A percentile compares a stretch with the other conserved stretches of the same genome.
phyloP scores from a whole-genome alignment of 2,888 invertebrate genomes.

The Galeruca laticollis region DNA sequence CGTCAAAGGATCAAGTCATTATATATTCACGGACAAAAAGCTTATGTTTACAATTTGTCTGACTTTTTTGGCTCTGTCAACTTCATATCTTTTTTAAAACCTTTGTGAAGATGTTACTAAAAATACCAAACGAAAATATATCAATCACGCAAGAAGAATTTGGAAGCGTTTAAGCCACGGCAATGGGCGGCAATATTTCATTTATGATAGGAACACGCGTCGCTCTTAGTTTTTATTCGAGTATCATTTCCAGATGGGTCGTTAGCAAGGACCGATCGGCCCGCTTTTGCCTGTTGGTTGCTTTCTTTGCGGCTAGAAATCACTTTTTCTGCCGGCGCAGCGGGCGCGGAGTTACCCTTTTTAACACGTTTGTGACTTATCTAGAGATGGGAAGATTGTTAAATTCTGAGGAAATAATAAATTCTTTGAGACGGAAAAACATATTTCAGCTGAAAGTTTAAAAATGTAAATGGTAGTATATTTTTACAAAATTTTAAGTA shows the following conservation, averaged over 20 bases:
- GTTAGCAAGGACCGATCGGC: conserved; percentile 43
- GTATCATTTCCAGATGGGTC: conserved; percentile 53
- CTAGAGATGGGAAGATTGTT: conserved; percentile 17
- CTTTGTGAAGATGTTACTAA: conserved; percentile 25
- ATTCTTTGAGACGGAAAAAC: too few relatives aligned
- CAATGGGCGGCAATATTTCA: conserved; percentile 49
- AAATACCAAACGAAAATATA: conserved; percentile 34
- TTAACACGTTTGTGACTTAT: conserved; percentile 35
- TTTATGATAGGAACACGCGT: conserved; percentile 53
- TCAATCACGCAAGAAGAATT: conserved; percentile 46
- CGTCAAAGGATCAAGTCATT: too few relatives aligned
- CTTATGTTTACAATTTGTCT: conserved; percentile 4
- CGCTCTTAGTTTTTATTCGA: conserved; percentile 51
- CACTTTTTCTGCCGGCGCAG: conserved; percentile 58
- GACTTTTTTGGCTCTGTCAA: neutral
- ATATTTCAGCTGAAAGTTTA: too few relatives aligned
- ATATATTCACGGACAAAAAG: neutral
- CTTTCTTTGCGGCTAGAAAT: conserved; percentile 49
- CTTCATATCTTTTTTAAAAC: neutral
- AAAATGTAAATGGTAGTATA: too few relatives aligned
- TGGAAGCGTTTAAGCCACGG: conserved; percentile 38
- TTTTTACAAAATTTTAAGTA: too few relatives aligned
- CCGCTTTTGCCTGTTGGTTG: conserved; percentile 28
- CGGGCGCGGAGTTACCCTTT: conserved; percentile 53
- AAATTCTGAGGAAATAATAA: neutral